Percentiles rank a stretch among this genome's conserved stretches.
phyloP scores from a whole-genome alignment of 2,797 vertebrate species.

The Onychomys leucogaster region DNA sequence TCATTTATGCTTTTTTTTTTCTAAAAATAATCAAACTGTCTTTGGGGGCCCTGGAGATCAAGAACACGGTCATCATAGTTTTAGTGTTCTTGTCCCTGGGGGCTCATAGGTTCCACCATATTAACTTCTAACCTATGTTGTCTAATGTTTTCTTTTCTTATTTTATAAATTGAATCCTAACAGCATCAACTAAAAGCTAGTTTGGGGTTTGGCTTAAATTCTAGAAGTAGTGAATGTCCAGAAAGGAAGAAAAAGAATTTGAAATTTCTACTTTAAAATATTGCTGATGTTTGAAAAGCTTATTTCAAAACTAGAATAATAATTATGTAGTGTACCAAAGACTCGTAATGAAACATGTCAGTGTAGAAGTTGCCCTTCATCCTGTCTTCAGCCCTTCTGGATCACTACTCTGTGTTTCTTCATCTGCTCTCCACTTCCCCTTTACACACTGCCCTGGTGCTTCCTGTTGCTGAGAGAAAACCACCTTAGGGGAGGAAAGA shows the following conservation, averaged over 20 bases:
- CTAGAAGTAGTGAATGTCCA: conserved; percentile 23
- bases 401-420: not conserved
- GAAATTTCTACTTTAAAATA: conserved; percentile 67
- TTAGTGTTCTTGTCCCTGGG: conserved; percentile 10
- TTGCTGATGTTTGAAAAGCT: conserved; percentile 35
- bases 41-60: not conserved
- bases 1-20: conserved; percentile 16
- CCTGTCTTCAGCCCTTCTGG: not conserved
- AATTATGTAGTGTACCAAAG: not conserved
- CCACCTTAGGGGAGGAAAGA: not conserved
- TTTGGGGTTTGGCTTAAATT: conserved; percentile 67
- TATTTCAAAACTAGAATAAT: conserved; percentile 39
- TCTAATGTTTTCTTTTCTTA: not conserved
- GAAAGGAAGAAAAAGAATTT: conserved; percentile 54
- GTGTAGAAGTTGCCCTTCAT: not conserved
- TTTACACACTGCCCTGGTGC: not conserved
- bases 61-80: not conserved
- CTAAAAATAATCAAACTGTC: not conserved
- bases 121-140: conserved; percentile 13
- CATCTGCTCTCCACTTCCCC: not conserved
- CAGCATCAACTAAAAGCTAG: conserved; percentile 49
- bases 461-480: not conserved
- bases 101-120: not conserved
- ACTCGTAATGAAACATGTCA: not conserved
- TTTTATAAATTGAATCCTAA: conserved; percentile 56